Percentiles rank a stretch among this genome's conserved stretches.
Conservation (phyloP, 1,140 invertebrate genomes). For the Platyscapa corneri region DNA sequence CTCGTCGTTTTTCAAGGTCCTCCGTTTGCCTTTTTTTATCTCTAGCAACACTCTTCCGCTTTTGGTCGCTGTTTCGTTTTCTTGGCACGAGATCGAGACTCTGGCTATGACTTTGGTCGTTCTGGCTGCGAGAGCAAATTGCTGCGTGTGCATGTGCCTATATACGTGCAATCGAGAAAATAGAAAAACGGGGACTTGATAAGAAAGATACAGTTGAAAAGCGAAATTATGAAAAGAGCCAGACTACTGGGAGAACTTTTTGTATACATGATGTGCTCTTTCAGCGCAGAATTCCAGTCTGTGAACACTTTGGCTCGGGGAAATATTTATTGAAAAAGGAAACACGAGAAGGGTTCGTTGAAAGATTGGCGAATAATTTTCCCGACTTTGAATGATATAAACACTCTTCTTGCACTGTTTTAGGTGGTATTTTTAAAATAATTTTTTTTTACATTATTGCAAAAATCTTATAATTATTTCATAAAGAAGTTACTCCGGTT, state of each 20-base stretch:
- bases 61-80: background rate
- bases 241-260: background rate
- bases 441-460: too few relatives aligned
- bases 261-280: background rate
- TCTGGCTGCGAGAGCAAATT: background rate
- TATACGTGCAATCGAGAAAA: background rate
- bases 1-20: slow-evolving; percentile 10
- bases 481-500: background rate
- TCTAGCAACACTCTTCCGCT: background rate
- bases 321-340: slow-evolving; percentile 5
- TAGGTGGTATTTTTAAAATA: too few relatives aligned
- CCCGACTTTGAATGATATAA: background rate
- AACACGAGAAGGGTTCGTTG: background rate
- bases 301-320: background rate
- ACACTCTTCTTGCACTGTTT: background rate
- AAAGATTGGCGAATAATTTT: background rate
- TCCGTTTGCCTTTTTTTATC: background rate
- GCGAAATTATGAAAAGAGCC: background rate
- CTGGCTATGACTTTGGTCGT: slow-evolving; percentile 21
- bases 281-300: background rate
- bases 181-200: background rate
- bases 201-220: background rate
- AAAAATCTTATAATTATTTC: background rate
- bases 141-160: background rate
- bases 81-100: slow-evolving; percentile 5